phyloP scores from a whole-genome alignment of 2,113 vertebrate genomes.

The Cyphomyrus discorhynchus region DNA sequence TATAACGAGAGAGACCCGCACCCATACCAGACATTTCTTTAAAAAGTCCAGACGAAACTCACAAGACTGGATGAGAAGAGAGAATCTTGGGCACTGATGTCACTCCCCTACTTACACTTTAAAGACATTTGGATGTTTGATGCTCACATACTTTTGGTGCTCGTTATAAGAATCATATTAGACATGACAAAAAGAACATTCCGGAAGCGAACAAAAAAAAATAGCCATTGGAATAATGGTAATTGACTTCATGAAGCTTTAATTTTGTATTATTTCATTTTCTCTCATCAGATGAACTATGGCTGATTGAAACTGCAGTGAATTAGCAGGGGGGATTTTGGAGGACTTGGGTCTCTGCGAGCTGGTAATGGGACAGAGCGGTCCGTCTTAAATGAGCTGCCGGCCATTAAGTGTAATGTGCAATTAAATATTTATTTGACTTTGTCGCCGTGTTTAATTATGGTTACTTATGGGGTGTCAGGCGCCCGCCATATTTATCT shows the following conservation, averaged over 20 bases:
- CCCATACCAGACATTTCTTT: neutral
- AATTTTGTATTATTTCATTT: constrained; percentile 9
- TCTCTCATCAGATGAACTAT: neutral
- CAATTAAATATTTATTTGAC: constrained; percentile 25
- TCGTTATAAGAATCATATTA: neutral
- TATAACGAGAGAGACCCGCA: neutral
- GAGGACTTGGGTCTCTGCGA: neutral
- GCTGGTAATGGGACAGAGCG: constrained; percentile 9
- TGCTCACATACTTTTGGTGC: neutral
- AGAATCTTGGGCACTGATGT: neutral
- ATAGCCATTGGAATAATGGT: neutral
- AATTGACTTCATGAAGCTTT: constrained; percentile 1
- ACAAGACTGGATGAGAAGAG: neutral
- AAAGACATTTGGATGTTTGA: neutral
- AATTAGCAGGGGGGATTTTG: neutral
- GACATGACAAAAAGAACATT: neutral
- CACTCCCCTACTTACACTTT: neutral
- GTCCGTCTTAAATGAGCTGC: neutral
- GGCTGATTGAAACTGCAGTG: constrained; percentile 6
- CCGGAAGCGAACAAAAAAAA: neutral
- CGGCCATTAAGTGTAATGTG: constrained; percentile 25
- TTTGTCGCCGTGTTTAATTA: constrained; percentile 16
- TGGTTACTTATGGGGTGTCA: constrained; percentile 10
- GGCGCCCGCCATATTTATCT: neutral
- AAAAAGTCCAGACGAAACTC: neutral